Evolutionary conservation across 2,888 invertebrate species (phyloP), one percentile per base, ranked within the genome.

Genomic region (Cabera pusaria): DNA sequence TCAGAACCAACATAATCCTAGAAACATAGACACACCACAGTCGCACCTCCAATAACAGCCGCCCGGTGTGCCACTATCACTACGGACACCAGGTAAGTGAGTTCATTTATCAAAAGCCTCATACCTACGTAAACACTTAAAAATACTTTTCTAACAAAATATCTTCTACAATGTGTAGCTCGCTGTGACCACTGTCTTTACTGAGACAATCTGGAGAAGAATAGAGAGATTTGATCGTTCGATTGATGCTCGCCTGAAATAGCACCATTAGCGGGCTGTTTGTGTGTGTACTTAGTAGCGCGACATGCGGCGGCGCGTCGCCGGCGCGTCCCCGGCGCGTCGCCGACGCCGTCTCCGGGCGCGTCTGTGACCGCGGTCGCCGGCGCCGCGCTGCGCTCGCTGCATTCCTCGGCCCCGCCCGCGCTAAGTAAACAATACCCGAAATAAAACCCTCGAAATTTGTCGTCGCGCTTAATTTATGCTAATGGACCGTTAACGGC

Each of bases 401-500:
- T 14, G 14, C 74, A 77, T 76, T 77, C 78, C 72, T 52, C 63
- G 60, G 62, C 41, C 59, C 59, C 56, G 46, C 53, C 51, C 57
- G 44, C 52, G 56, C 60, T 68, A 68, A 71, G 73, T 64, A 72
- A 71, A 76, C 69, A 61, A 52, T n/a, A n/a, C 55, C 67, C 56
- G 49, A 60, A 68, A 70, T 59, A 57, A 64, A 60, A 65, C 49
- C 39, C 40, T 32, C 47, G 59, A 65, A 67, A 81, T 83, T 81
- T 75, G 81, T 81, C 80, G 66, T 60, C 61, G 45, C 66, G 55
- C 64, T 67, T 78, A 71, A 76, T 83, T 82, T 78, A 81, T 72
- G 76, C 75, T 82, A 82, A 82, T 81, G 83, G 79, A 76, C 61
- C 61, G 75, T 73, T 74, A 72, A 79, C 69, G 69, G 64, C 60